These are phyloP conservation scores for Drosophila diplacantha DNA, from an alignment of 2,888 invertebrate species.

Conservation along the genomic window DNA sequence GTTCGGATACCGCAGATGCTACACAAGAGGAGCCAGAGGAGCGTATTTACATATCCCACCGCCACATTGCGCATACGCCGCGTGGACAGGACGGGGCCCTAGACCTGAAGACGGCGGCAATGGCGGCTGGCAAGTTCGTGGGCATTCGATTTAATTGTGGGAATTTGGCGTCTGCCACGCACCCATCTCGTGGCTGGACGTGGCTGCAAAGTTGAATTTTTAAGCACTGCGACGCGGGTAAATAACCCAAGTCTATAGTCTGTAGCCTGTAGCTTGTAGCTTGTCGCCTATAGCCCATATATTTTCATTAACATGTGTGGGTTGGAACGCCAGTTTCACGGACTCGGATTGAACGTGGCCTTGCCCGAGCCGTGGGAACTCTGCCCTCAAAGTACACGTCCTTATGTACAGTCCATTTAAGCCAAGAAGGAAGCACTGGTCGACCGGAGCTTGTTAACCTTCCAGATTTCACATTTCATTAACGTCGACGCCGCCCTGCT, in stretches of 20 bases:
- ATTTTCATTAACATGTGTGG: slow-evolving; percentile 31
- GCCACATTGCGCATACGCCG: slow-evolving; percentile 42
- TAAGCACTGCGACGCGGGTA: slow-evolving; percentile 20
- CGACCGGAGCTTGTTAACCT: slow-evolving; percentile 34
- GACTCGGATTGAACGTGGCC: slow-evolving; percentile 15
- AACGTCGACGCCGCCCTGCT: slow-evolving; percentile 51
- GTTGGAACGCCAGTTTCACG: slow-evolving; percentile 23
- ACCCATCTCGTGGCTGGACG: slow-evolving; percentile 34
- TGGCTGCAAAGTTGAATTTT: slow-evolving; percentile 50
- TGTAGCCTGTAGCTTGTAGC: not conserved
- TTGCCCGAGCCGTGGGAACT: slow-evolving; percentile 55
- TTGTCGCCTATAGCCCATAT: slow-evolving; percentile 5
- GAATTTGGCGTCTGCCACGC: slow-evolving; percentile 53
- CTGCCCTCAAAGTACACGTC: slow-evolving; percentile 32
- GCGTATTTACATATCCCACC: slow-evolving; percentile 33
- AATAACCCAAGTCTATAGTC: not conserved
- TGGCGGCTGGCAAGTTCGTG: slow-evolving; percentile 20
- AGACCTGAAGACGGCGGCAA: slow-evolving; percentile 21
- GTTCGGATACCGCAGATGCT: slow-evolving; percentile 43
- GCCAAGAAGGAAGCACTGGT: slow-evolving; percentile 13
- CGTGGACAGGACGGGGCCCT: slow-evolving; percentile 22
- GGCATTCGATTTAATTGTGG: slow-evolving; percentile 66
- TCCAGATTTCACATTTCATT: slow-evolving; percentile 54
- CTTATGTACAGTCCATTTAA: slow-evolving; percentile 23
- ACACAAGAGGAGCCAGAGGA: slow-evolving; percentile 25